Evolutionary conservation across 2,797 vertebrate genomes (phyloP).

Genomic region (Catharus ustulatus): DNA sequence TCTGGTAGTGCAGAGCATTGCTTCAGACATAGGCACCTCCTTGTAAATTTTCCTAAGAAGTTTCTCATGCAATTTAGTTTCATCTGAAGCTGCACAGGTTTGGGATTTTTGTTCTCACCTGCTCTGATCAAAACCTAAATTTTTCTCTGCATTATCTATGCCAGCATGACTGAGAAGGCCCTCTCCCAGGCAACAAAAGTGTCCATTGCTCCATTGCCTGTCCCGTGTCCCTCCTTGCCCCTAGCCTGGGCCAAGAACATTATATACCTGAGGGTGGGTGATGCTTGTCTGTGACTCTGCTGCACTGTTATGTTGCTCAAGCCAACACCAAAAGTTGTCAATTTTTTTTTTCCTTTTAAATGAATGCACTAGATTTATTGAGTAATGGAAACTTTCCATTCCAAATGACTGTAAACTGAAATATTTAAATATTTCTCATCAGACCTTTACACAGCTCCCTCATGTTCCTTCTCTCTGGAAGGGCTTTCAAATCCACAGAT

Average conservation of each 20-base stretch:
- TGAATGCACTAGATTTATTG: conserved; percentile 30
- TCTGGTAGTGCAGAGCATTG: neutral
- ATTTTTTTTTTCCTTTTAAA: neutral
- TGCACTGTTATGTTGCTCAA: neutral
- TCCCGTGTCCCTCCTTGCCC: neutral
- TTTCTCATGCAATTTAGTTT: neutral
- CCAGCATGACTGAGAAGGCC: neutral
- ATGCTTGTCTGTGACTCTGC: neutral
- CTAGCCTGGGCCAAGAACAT: conserved; percentile 12
- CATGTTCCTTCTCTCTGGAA: neutral
- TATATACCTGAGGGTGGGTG: conserved; percentile 36
- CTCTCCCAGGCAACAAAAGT: neutral
- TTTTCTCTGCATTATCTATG: neutral
- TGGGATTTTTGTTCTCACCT: neutral
- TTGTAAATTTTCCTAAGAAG: neutral
- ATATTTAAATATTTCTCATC: conserved; percentile 27
- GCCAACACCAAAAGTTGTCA: neutral
- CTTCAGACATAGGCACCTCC: neutral
- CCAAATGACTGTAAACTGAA: conserved; percentile 37
- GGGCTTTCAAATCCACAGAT: neutral
- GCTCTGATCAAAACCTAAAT: neutral
- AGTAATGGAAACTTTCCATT: conserved; percentile 53
- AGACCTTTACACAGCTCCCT: neutral
- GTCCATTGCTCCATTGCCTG: neutral
- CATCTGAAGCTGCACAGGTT: neutral